These are phyloP conservation scores for Ceyx melanurus DNA, from an alignment of 2,113 vertebrate genomes.

Conservation along the genomic window DNA sequence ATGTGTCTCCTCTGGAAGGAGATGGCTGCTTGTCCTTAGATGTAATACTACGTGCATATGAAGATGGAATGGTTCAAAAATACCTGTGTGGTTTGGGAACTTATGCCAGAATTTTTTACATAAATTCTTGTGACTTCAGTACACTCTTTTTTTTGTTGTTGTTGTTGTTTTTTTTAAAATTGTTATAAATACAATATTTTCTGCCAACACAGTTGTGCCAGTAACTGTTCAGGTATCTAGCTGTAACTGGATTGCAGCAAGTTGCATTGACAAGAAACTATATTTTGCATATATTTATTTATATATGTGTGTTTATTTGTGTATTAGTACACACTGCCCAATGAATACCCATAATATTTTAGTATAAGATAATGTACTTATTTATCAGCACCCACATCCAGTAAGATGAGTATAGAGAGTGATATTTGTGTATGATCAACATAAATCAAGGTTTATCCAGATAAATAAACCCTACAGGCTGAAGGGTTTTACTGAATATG, in stretches of 20 bases:
- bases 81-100: background rate
- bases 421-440: background rate
- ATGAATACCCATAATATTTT: background rate
- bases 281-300: background rate
- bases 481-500: background rate
- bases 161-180: background rate
- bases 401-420: background rate
- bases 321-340: background rate
- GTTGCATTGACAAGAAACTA: background rate
- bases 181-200: background rate
- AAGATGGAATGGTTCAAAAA: background rate
- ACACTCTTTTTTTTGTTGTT: background rate
- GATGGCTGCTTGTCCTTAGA: background rate
- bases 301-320: background rate
- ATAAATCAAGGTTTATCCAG: background rate
- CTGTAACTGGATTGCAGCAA: background rate
- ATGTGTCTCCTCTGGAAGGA: background rate
- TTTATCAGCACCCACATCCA: background rate
- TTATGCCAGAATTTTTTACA: background rate
- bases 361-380: background rate
- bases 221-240: background rate
- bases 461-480: background rate
- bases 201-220: background rate
- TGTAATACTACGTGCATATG: background rate
- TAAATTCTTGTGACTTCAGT: background rate